Base-by-base conservation (phyloP, 2,113 vertebrate genomes). In the Trematocara variabile region DNA sequence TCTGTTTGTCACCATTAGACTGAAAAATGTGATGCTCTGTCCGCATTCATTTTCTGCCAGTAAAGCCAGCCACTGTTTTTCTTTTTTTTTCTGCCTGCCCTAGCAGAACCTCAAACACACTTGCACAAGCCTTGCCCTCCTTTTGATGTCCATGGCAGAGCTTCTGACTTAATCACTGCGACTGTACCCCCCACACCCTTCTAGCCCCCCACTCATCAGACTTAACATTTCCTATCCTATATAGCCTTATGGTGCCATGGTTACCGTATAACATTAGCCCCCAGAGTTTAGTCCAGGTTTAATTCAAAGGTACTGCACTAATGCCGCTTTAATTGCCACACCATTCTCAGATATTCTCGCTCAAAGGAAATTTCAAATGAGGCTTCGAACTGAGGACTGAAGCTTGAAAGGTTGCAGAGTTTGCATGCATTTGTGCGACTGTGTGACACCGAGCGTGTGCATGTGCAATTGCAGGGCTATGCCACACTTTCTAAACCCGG, bases 361-460 rank as follows among this genome's bases (percentile, higher is more conserved):
- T 98, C 97, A 97, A 96, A 96, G 96, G 92, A 96, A 96, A 93
- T 96, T 96, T 97, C 96, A 97, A 97, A 96, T 96, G 95, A 96
- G 91, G 84, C 68, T 93, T 92, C 83, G 20, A 94, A 94, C 86
- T 91, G 81, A 92, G 90, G 90, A 86, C 86, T 87, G 84, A 34
- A 63, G 79, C 89, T 93, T 94, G 85, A 95, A 95, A 94, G 93
- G 85, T 92, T 91, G 85, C 58, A 81, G 65, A 80, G 84, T 92
- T 70, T 89, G 39, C 82, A 52, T 28, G 80, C 58, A 34, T 79
- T 80, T 84, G 81, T 84, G 60, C 83, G 52, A 75, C 16, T 78
- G 48, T 68, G 78, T 34, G 16, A 20, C 50, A 53, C 68, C 7
- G 8, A 46, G 56, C 65, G 90, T 85, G 87, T 86, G 85, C 18